A percentile compares a stretch with the other conserved stretches of the same genome.
phyloP scores from a whole-genome alignment of 2,888 invertebrate genomes.

The Drosophila percnosoma region DNA sequence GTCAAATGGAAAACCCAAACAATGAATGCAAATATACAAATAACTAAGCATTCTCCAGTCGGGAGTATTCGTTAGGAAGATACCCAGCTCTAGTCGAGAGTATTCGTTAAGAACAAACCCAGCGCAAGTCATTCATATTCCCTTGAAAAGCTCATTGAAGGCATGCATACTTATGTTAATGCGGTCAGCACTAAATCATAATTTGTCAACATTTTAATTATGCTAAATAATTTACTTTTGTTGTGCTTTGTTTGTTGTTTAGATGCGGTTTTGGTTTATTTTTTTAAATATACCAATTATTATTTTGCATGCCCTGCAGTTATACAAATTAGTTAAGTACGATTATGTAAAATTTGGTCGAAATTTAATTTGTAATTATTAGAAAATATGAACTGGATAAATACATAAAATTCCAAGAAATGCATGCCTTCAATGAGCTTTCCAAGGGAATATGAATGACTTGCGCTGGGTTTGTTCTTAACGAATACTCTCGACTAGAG shows the following conservation, averaged over 20 bases:
- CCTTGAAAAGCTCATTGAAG: neutral
- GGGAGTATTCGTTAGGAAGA: neutral
- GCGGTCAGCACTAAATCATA: constrained; percentile 78
- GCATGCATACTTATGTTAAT: constrained; percentile 61
- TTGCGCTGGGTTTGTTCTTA: constrained; percentile 9
- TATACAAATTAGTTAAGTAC: neutral
- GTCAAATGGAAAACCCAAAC: constrained; percentile 60
- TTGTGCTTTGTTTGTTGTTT: constrained; percentile 26
- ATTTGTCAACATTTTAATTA: constrained; percentile 79
- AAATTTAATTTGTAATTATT: neutral
- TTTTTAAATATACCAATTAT: constrained; percentile 25
- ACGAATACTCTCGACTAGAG: too few relatives aligned
- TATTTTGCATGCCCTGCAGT: constrained; percentile 26
- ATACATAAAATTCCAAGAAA: neutral
- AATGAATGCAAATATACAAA: constrained; percentile 16
- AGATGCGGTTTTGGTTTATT: constrained; percentile 31
- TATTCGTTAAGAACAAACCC: constrained; percentile 9
- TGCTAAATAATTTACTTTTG: constrained; percentile 66
- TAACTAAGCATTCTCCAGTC: neutral
- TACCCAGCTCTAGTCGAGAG: constrained; percentile 5
- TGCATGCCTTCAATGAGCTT: too few relatives aligned
- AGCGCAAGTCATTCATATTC: neutral
- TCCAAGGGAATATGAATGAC: neutral
- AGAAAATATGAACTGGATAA: neutral
- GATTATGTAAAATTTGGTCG: neutral